A percentile compares a stretch with the other conserved stretches of the same genome.
phyloP scores from a whole-genome alignment of 2,888 invertebrate species.

The Teleiodes luculella region DNA sequence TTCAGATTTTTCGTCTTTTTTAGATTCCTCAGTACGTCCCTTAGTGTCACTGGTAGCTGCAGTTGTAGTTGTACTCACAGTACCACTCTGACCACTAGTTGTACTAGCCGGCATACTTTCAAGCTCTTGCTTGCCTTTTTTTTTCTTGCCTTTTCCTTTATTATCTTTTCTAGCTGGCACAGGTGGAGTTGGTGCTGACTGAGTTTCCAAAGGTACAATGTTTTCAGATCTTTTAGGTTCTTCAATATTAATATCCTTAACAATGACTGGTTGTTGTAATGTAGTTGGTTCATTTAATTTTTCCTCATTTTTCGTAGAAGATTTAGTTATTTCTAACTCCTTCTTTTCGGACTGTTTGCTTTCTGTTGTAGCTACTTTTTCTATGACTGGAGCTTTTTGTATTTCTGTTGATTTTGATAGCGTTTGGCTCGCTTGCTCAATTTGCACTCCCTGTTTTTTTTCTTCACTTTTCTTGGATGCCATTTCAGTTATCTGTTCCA shows the following conservation, averaged over 20 bases:
- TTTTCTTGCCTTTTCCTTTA: slow-evolving; percentile 62
- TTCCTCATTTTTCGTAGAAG: not conserved
- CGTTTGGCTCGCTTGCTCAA: not conserved
- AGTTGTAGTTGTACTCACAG: not conserved
- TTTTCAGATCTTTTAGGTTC: not conserved
- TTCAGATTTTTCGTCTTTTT: slow-evolving; percentile 37
- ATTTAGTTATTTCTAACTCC: not conserved
- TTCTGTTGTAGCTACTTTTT: not conserved
- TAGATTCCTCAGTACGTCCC: slow-evolving; percentile 25
- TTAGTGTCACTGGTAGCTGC: slow-evolving; percentile 25
- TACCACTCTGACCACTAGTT: slow-evolving; percentile 19
- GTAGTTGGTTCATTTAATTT: not conserved
- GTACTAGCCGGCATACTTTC: slow-evolving; percentile 16
- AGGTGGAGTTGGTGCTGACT: slow-evolving; percentile 24
- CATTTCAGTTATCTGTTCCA: slow-evolving; percentile 11
- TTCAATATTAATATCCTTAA: not conserved
- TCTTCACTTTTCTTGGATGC: slow-evolving; percentile 1
- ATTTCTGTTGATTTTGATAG: not conserved
- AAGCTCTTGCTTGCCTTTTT: slow-evolving; percentile 54
- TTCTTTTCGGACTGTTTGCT: not conserved
- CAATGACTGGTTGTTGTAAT: not conserved
- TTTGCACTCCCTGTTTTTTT: not conserved
- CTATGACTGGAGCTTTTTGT: not conserved
- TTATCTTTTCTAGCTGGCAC: slow-evolving; percentile 54
- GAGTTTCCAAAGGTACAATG: slow-evolving; percentile 2